phyloP scores from a whole-genome alignment of 2,113 vertebrate genomes.

The Stigmatopora argus region DNA sequence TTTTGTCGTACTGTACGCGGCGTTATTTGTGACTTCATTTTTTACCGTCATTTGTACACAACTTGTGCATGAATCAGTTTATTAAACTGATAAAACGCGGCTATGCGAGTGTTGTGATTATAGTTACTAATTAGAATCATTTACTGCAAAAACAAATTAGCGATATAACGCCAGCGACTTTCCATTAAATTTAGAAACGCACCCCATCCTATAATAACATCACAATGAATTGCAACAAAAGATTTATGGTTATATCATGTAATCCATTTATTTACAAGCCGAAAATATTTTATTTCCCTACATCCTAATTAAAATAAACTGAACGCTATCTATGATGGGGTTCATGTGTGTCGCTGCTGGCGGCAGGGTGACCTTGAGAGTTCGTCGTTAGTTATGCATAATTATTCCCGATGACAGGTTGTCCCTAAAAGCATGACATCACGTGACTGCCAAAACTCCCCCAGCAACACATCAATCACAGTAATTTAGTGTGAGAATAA shows the following conservation, averaged over 20 bases:
- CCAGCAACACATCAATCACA: slow-evolving; percentile 46
- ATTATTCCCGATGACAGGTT: slow-evolving; percentile 31
- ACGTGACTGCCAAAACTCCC: slow-evolving; percentile 35
- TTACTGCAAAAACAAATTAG: not conserved
- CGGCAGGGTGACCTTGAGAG: slow-evolving; percentile 20
- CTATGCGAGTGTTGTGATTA: not conserved
- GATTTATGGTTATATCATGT: not conserved
- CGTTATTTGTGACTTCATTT: slow-evolving; percentile 72
- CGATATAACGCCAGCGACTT: not conserved
- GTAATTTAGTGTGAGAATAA: slow-evolving; percentile 47
- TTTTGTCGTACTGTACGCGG: slow-evolving; percentile 73
- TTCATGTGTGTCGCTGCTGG: slow-evolving; percentile 1
- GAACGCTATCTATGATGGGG: not conserved
- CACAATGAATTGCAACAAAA: not conserved
- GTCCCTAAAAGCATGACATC: slow-evolving; percentile 29
- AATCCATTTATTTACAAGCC: too few species aligned
- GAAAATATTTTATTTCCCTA: not conserved
- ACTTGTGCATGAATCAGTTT: slow-evolving; percentile 85
- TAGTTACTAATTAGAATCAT: not conserved
- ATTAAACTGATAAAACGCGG: slow-evolving; percentile 78
- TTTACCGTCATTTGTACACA: slow-evolving; percentile 85
- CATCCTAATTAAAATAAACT: not conserved
- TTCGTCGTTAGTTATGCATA: slow-evolving; percentile 32
- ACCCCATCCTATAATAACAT: too few species aligned
- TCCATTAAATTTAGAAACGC: too few species aligned